Evolutionary conservation across 2,888 invertebrate genomes (phyloP).

Genomic region (Diplazon laetatorius): DNA sequence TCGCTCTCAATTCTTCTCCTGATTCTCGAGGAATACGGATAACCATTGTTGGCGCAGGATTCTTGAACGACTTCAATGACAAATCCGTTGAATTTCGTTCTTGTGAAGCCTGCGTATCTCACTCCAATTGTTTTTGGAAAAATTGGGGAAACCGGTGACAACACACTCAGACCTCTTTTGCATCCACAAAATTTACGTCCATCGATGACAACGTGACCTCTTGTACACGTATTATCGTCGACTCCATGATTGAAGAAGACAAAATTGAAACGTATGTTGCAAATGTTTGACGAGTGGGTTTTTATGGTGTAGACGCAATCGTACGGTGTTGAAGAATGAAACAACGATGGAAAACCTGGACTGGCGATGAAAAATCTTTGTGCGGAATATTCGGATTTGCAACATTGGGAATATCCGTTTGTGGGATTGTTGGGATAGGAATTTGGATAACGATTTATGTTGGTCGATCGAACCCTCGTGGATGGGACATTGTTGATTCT

Average conservation of each 20-base stretch:
- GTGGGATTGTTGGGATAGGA: constrained; percentile 16
- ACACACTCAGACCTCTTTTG: constrained; percentile 81
- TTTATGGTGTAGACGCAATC: constrained; percentile 84
- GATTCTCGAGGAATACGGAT: constrained; percentile 59
- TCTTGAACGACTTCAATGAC: constrained; percentile 85
- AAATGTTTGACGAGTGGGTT: constrained; percentile 83
- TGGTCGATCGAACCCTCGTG: neutral
- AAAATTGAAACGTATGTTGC: constrained; percentile 84
- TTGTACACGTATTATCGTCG: constrained; percentile 80
- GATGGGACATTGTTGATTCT: constrained; percentile 24
- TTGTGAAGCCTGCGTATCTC: constrained; percentile 81
- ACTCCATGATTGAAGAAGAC: constrained; percentile 84
- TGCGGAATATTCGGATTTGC: constrained; percentile 66
- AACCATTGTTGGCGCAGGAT: constrained; percentile 80
- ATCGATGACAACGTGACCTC: constrained; percentile 85
- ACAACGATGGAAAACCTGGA: constrained; percentile 84
- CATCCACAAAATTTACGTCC: constrained; percentile 85
- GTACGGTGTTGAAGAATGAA: constrained; percentile 60
- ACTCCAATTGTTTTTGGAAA: constrained; percentile 82
- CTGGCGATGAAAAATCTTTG: constrained; percentile 83
- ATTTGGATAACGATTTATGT: constrained; percentile 29
- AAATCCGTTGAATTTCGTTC: constrained; percentile 83
- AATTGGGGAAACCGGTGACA: constrained; percentile 66
- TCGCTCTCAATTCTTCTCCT: no score
- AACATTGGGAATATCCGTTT: constrained; percentile 67